phyloP scores from a whole-genome alignment of 2,888 invertebrate species.

The Dicyrtomina minuta region DNA sequence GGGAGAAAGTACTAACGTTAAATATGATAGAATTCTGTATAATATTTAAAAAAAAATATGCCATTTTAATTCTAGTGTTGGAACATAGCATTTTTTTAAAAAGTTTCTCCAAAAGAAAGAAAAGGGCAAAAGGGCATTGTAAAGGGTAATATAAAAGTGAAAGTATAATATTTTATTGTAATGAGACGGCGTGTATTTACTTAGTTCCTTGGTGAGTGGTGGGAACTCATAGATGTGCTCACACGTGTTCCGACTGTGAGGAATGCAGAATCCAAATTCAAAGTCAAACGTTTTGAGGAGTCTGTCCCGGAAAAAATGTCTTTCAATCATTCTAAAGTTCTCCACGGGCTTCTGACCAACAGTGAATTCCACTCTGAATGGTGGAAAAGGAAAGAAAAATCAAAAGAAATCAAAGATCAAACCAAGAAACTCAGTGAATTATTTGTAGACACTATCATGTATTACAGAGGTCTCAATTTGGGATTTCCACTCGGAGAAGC shows the following conservation, averaged over 20 bases:
- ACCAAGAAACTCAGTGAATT: no score
- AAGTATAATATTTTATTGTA: no score
- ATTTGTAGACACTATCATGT: no score
- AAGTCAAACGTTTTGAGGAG: slow-evolving; percentile 97
- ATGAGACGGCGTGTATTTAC: slow-evolving; percentile 72
- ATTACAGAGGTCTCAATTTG: no score
- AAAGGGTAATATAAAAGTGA: no score
- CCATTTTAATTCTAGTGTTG: no score
- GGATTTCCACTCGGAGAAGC: no score
- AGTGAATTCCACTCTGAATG: slow-evolving; percentile 96
- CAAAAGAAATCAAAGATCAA: slow-evolving; percentile 14
- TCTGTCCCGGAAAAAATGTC: slow-evolving; percentile 91
- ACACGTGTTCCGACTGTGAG: slow-evolving; percentile 94
- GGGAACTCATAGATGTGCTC: slow-evolving; percentile 99
- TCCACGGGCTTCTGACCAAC: slow-evolving; percentile 89
- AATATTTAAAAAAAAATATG: no score
- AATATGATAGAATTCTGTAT: no score
- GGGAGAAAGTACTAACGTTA: not conserved
- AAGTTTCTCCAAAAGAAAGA: no score
- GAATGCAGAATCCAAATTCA: slow-evolving; percentile 99
- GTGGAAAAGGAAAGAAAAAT: no score
- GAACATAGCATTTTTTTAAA: no score
- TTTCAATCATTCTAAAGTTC: slow-evolving; percentile 97
- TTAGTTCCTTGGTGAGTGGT: slow-evolving; percentile 76
- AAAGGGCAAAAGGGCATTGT: slow-evolving; percentile 1